Evolutionary conservation across 1,140 invertebrate species (phyloP).

Genomic region (Riptortus pedestris): DNA sequence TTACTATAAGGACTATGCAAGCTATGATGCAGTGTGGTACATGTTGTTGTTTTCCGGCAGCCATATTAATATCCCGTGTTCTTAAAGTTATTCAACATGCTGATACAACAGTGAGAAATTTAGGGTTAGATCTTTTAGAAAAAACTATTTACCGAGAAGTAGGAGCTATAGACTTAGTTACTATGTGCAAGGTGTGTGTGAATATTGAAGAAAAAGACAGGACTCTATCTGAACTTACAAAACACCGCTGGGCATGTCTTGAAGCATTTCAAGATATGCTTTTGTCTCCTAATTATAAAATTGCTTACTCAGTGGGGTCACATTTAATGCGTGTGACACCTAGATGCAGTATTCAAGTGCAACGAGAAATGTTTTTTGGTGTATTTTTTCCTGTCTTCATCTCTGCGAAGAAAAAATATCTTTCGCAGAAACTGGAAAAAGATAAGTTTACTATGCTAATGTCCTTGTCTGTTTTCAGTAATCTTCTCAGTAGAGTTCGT

Average conservation of each 20-base stretch:
- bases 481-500: conserved; percentile 42
- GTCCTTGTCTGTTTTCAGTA: conserved; percentile 49
- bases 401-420: conserved; percentile 42
- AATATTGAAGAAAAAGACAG: conserved; percentile 20
- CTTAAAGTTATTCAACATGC: conserved; percentile 37
- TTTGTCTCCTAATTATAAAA: conserved; percentile 42
- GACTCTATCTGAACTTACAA: conserved; percentile 5
- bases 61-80: conserved; percentile 36
- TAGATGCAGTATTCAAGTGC: conserved; percentile 42
- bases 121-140: conserved; percentile 43
- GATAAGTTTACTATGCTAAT: conserved; percentile 49
- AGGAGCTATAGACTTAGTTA: conserved; percentile 34
- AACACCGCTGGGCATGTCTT: conserved; percentile 34
- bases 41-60: conserved; percentile 53
- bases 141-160: conserved; percentile 48
- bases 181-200: conserved; percentile 22
- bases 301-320: conserved; percentile 45
- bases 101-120: conserved; percentile 34
- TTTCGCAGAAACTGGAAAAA: conserved; percentile 38
- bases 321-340: conserved; percentile 49
- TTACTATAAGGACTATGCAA: conserved; percentile 43
- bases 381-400: conserved; percentile 52
- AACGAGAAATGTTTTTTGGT: conserved; percentile 45
- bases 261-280: conserved; percentile 47
- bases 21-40: conserved; percentile 46